A percentile compares a stretch with the other conserved stretches of the same genome.
Conservation (phyloP, 2,797 vertebrate genomes). For the Dromococcyx pavoninus region DNA sequence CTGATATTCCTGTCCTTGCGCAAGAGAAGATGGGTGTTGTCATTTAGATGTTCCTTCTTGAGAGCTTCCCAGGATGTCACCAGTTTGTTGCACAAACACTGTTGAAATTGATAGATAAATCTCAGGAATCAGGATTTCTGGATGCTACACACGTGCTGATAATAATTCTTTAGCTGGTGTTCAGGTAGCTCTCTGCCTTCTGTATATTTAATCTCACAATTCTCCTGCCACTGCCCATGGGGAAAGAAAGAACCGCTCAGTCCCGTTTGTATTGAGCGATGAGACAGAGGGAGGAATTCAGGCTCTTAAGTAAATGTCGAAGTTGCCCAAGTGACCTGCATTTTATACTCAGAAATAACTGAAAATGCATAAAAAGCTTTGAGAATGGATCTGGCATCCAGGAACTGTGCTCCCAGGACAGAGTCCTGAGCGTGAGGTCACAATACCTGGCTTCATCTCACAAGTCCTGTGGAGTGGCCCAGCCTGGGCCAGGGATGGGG, state of each 20-base stretch:
- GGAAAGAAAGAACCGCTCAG: not conserved
- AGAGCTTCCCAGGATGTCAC: not conserved
- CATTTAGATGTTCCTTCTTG: not conserved
- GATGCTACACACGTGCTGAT: not conserved
- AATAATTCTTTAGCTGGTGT: not conserved
- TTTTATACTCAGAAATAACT: not conserved
- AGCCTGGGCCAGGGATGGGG: not conserved
- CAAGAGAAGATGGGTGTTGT: not conserved
- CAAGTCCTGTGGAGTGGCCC: not conserved
- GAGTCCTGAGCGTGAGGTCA: not conserved
- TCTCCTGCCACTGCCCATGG: not conserved
- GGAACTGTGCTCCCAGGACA: not conserved
- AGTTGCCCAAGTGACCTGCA: not conserved
- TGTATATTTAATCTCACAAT: not conserved
- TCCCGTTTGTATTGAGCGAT: not conserved
- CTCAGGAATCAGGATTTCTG: not conserved
- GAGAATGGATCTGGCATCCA: not conserved
- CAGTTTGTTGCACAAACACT: not conserved
- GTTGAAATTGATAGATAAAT: not conserved
- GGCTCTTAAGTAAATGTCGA: not conserved
- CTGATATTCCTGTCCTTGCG: not conserved
- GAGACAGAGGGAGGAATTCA: not conserved
- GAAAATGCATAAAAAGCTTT: not conserved
- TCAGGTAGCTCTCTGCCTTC: not conserved
- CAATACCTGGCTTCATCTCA: not conserved